These are phyloP conservation scores for Linepithema humile DNA, from an alignment of 1,140 invertebrate genomes.

Conservation along the genomic window DNA sequence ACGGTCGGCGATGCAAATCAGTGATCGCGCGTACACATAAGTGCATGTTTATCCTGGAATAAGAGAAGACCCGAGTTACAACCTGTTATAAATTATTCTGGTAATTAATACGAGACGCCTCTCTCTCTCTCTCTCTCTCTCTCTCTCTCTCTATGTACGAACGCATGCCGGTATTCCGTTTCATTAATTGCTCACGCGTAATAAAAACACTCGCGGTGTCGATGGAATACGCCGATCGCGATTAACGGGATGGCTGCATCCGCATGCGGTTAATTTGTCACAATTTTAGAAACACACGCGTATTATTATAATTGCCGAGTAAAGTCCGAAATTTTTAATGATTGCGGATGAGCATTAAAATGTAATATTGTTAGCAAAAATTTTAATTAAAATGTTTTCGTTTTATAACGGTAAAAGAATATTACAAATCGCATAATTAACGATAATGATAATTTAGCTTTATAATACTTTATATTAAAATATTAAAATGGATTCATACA, in stretches of 20 bases:
- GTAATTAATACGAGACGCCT: constrained; percentile 52
- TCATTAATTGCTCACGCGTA: constrained; percentile 29
- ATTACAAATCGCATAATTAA: no score
- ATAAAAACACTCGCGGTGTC: constrained; percentile 6
- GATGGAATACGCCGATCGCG: neutral
- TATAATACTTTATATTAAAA: no score
- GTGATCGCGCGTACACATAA: neutral
- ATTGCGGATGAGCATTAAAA: neutral
- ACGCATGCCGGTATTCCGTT: constrained; percentile 25
- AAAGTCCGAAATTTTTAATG: neutral
- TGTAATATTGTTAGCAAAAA: no score
- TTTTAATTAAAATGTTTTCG: no score
- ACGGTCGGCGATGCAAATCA: constrained; percentile 4
- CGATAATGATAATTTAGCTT: no score
- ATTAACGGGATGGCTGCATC: constrained; percentile 51
- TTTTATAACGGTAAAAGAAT: no score
- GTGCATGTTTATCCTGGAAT: neutral
- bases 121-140: neutral
- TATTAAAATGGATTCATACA: no score
- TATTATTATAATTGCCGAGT: constrained; percentile 21
- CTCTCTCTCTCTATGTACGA: no score
- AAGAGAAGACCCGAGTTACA: neutral
- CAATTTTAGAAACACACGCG: neutral
- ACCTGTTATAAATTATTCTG: constrained; percentile 61
- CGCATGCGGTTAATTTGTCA: constrained; percentile 22